Conservation (phyloP, 2,113 vertebrate genomes). For the Cyanocitta stelleri region DNA sequence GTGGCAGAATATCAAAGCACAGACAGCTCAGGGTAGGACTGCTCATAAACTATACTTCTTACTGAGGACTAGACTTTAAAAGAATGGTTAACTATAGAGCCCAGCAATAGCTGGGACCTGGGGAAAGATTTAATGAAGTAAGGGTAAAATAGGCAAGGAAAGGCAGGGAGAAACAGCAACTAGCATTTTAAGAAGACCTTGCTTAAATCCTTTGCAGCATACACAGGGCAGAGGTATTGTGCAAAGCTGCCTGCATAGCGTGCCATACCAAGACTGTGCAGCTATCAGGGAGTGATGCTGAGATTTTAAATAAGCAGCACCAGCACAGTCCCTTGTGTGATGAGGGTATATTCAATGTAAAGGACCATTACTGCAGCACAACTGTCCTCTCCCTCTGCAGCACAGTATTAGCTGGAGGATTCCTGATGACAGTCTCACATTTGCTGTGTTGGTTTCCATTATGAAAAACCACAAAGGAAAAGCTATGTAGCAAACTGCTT, state of each 20-base stretch:
- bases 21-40: neutral
- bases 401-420: neutral
- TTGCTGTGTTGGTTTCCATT: neutral
- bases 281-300: too few relatives aligned
- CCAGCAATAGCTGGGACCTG: fast-evolving
- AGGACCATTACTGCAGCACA: neutral
- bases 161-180: neutral
- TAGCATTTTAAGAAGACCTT: neutral
- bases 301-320: neutral
- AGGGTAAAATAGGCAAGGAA: neutral
- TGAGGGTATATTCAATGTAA: neutral
- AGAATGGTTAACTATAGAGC: neutral
- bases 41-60: neutral
- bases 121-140: neutral
- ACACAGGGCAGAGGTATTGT: neutral
- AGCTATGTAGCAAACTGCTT: neutral
- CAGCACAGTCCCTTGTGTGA: neutral
- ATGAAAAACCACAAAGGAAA: neutral
- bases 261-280: neutral
- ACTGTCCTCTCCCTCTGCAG: neutral
- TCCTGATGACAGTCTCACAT: neutral
- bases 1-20: neutral
- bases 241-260: neutral
- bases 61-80: neutral
- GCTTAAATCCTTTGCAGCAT: neutral